Evolutionary conservation across 2,888 invertebrate genomes (phyloP), one percentile per base, ranked within the genome.

Genomic region (Pristionchus maxplancki): DNA sequence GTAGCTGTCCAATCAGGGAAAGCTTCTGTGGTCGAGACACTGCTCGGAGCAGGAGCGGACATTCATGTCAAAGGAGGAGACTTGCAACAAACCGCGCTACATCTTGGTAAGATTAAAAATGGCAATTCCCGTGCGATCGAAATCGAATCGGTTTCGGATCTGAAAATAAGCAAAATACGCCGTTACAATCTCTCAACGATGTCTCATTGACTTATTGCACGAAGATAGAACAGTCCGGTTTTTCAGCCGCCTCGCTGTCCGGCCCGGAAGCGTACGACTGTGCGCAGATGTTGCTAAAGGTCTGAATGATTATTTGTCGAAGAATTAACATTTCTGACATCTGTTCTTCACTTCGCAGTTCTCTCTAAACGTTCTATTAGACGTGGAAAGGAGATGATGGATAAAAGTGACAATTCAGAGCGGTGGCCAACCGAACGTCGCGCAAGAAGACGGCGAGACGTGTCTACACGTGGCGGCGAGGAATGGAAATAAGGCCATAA

Each of bases 391-490:
- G n/a, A n/a, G n/a, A n/a, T n/a, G n/a, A n/a, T n/a, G n/a, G n/a
- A n/a, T n/a, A n/a, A n/a, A n/a, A n/a, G n/a, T n/a, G n/a, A n/a
- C n/a, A n/a, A 9, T 64, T n/a, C 28, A 78, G 95, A 98, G 98
- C 5, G 99, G 99, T 0, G 99, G 99, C 15, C 97, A 98, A 89
- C 97, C 98, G 0, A 99, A 99, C 95, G 96, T 98, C 90, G 97
- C 97, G 5, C 98, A 98, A 89, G 97, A 98, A 95, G 96, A 98
- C 95, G 98, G 98, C 3, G 97, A 98, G 95, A 98, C 98, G 0
- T 98, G 99, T 0, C 97, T 99, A 8, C 99, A 99, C 95, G 97
- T 99, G 31, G 98, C 99, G 0, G 97, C 98, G 0, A 96, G 97
- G 92, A 97, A 97, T 94, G 99, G 99, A 0, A 98, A 98, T 95